Evolutionary conservation across 2,888 invertebrate species (phyloP).

Genomic region (Pseudanteris insignis): DNA sequence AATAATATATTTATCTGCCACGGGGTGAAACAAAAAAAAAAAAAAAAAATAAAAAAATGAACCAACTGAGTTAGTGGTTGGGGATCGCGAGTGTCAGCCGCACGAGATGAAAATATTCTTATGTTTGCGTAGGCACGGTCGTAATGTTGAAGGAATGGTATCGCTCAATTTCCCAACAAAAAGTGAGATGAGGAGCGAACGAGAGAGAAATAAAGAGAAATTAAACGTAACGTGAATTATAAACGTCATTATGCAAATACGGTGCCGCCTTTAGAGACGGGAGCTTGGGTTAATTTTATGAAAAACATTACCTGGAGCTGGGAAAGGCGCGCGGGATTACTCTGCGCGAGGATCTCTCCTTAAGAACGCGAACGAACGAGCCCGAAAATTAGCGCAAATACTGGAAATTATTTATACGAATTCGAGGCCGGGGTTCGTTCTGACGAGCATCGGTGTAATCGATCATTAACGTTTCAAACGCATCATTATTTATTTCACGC

Average conservation of each 20-base stretch:
- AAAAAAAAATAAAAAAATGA: too few species aligned
- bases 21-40: too few species aligned
- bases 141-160: too few species aligned
- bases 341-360: constrained; percentile 34
- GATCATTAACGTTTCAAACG: too few species aligned
- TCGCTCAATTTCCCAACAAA: constrained; percentile 52
- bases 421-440: constrained; percentile 1
- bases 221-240: constrained; percentile 63
- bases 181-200: too few species aligned
- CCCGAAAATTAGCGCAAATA: constrained; percentile 17
- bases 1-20: too few species aligned
- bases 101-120: constrained; percentile 47
- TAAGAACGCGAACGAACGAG: constrained; percentile 25
- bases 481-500: too few species aligned
- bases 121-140: constrained; percentile 48
- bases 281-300: constrained; percentile 62
- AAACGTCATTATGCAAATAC: constrained; percentile 65
- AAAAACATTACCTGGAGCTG: constrained; percentile 57
- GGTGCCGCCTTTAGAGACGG: constrained; percentile 40
- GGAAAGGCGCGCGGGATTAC: constrained; percentile 48
- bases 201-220: constrained; percentile 57
- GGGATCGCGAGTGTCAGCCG: constrained; percentile 12
- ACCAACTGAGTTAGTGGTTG: too few species aligned
- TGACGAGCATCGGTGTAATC: neutral
- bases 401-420: constrained; percentile 20